Evolutionary conservation across 1,140 invertebrate species (phyloP), one percentile per base, ranked within the genome.

Genomic region (Drosophila albomicans): DNA sequence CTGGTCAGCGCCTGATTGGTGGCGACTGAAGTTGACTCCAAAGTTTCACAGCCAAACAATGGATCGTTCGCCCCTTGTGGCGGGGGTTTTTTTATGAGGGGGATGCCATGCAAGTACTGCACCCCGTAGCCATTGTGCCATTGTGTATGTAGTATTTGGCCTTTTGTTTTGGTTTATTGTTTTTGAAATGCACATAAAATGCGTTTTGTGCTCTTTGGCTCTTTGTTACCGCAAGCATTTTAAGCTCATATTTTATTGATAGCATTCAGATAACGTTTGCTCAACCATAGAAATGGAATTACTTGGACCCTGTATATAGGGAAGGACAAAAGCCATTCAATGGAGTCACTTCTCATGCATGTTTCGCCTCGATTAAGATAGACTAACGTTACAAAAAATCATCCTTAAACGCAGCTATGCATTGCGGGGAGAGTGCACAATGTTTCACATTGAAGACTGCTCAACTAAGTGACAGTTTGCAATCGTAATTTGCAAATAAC

Each of bases 111-210:
- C 41, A 45, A 45, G 30, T 45, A 28, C 11, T 45, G 20, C 41
- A 57, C 0, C 54, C 54, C 32, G 16, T 1, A 35, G 35, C 35
- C 15, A 57, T 41, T 57, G 35, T 57, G 35, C 46, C 56, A 30
- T 58, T 64, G 38, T 68, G 48, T 65, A 32, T 71, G 45, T n/a
- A 43, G 15, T 5, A 82, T 75, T 78, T 82, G 71, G 65, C 48
- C 80, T 75, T 78, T 82, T 82, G 80, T 82, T 82, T 82, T 82
- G 80, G 63, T 75, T 82, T 82, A 82, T 82, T 82, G 80, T 82
- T 79, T 79, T 82, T 82, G 63, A 79, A 82, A 82, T 82, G 57
- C 80, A 82, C 80, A 82, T 82, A 79, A 82, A 82, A 82, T 82
- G 80, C 75, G 66, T 82, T 82, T 66, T 62, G 51, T 56, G 38